These are phyloP conservation scores for Frieseomelitta varia DNA, from an alignment of 1,140 invertebrate species.

Conservation along the genomic window DNA sequence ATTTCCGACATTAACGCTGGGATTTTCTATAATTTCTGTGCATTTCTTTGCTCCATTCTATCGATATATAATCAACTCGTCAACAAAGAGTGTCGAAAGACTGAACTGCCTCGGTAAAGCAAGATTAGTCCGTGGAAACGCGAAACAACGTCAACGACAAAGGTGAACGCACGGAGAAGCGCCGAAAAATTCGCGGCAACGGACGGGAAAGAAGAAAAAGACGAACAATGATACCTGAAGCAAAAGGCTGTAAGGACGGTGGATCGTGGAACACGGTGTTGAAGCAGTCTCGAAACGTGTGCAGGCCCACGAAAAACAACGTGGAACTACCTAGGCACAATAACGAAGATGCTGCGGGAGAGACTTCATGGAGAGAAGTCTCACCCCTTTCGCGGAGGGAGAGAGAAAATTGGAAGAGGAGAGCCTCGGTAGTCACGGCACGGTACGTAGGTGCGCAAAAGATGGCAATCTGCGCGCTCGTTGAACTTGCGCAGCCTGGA, in stretches of 20 bases:
- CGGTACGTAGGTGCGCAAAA: slow-evolving; percentile 55
- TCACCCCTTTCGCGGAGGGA: slow-evolving; percentile 21
- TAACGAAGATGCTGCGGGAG: slow-evolving; percentile 39
- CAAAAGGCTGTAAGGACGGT: slow-evolving; percentile 26
- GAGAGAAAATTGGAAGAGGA: slow-evolving; percentile 47
- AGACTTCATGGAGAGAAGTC: slow-evolving; percentile 23
- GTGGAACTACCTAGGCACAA: slow-evolving; percentile 1
- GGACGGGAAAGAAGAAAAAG: background rate
- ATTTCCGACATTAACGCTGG: too few relatives aligned
- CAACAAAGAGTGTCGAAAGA: too few relatives aligned
- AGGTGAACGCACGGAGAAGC: slow-evolving; percentile 35
- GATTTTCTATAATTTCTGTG: too few relatives aligned
- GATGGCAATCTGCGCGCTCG: slow-evolving; percentile 61
- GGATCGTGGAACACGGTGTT: background rate
- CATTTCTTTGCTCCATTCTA: too few relatives aligned
- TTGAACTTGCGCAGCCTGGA: slow-evolving; percentile 59
- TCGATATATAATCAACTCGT: too few relatives aligned
- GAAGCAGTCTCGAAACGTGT: background rate
- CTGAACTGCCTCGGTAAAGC: background rate
- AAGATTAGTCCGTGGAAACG: background rate
- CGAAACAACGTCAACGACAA: background rate
- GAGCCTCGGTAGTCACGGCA: background rate
- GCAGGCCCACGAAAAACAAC: slow-evolving; percentile 19
- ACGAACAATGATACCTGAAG: slow-evolving; percentile 20
- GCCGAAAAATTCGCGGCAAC: background rate